These are phyloP conservation scores for Euclidia mi DNA, from an alignment of 2,888 invertebrate genomes.

Conservation along the genomic window DNA sequence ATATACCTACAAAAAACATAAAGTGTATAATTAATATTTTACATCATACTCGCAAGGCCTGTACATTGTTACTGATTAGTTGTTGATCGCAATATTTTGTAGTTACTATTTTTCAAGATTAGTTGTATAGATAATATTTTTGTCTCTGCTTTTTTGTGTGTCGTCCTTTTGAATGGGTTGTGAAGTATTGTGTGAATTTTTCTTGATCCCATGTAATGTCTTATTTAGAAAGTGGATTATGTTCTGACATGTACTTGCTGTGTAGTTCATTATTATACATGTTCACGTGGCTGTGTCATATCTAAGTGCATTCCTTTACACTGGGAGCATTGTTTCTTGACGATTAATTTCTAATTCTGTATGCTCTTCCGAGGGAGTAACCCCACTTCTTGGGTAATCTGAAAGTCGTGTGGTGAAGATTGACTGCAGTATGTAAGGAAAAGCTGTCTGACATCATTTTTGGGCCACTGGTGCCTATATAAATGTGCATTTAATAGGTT, in stretches of 20 bases:
- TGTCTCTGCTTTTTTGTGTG: conserved; percentile 31
- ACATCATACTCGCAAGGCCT: conserved; percentile 34
- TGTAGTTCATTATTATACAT: conserved; percentile 50
- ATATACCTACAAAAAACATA: conserved; percentile 49
- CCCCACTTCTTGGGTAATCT: conserved; percentile 46
- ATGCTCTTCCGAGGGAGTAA: conserved; percentile 65
- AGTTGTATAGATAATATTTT: conserved; percentile 19
- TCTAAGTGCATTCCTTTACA: conserved; percentile 82
- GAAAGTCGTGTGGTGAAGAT: conserved; percentile 53
- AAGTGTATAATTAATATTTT: conserved; percentile 50
- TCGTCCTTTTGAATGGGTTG: conserved; percentile 30
- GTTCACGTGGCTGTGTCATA: conserved; percentile 82
- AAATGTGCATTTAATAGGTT: conserved; percentile 88
- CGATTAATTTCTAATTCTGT: conserved; percentile 75
- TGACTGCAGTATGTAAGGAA: conserved; percentile 49
- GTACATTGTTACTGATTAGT: conserved; percentile 36
- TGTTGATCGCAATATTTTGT: conserved; percentile 34
- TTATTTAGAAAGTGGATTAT: conserved; percentile 21
- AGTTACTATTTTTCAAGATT: conserved; percentile 32
- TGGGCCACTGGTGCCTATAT: conserved; percentile 74
- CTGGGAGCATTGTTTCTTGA: conserved; percentile 78
- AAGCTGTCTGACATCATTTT: conserved; percentile 59
- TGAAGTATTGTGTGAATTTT: conserved; percentile 30
- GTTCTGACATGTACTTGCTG: conserved; percentile 29
- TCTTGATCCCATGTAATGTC: conserved; percentile 24